Conservation (phyloP, 2,888 invertebrate genomes). For the Ophraella communa region DNA sequence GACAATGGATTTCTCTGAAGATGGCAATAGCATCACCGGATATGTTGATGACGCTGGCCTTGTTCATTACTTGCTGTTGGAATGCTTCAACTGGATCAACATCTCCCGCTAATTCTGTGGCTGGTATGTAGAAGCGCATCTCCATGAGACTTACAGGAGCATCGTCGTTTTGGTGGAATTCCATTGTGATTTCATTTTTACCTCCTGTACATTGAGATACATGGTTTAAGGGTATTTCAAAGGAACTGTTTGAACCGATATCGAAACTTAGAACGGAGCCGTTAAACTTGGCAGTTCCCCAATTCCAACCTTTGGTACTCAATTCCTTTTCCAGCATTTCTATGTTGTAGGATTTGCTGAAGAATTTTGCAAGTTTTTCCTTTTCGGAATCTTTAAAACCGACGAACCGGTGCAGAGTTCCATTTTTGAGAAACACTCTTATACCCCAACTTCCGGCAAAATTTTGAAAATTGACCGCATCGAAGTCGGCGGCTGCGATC, state of each 20-base stretch:
- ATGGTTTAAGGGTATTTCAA: constrained; percentile 95
- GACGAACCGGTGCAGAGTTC: constrained; percentile 86
- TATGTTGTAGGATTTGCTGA: constrained; percentile 80
- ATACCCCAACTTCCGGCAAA: constrained; percentile 91
- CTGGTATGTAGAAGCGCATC: constrained; percentile 97
- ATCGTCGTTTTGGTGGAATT: constrained; percentile 99
- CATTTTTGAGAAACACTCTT: constrained; percentile 88
- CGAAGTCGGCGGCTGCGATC: constrained; percentile 83
- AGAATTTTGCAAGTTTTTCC: constrained; percentile 91
- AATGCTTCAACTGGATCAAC: constrained; percentile 96
- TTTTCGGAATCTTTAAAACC: constrained; percentile 96
- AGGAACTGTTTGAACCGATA: constrained; percentile 82
- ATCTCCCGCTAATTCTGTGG: constrained; percentile 84
- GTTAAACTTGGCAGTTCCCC: constrained; percentile 94
- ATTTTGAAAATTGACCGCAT: constrained; percentile 89
- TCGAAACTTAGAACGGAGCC: constrained; percentile 88
- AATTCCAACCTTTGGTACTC: constrained; percentile 98
- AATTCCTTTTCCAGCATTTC: constrained; percentile 91
- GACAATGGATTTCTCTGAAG: constrained; percentile 95
- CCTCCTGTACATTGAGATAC: constrained; percentile 95
- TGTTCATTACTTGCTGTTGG: constrained; percentile 94
- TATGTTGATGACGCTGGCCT: constrained; percentile 96
- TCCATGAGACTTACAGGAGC: constrained; percentile 96
- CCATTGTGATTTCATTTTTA: constrained; percentile 97
- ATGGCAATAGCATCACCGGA: constrained; percentile 98